Base-by-base conservation (phyloP, 1,140 invertebrate genomes). In the Euglossa dilemma region DNA sequence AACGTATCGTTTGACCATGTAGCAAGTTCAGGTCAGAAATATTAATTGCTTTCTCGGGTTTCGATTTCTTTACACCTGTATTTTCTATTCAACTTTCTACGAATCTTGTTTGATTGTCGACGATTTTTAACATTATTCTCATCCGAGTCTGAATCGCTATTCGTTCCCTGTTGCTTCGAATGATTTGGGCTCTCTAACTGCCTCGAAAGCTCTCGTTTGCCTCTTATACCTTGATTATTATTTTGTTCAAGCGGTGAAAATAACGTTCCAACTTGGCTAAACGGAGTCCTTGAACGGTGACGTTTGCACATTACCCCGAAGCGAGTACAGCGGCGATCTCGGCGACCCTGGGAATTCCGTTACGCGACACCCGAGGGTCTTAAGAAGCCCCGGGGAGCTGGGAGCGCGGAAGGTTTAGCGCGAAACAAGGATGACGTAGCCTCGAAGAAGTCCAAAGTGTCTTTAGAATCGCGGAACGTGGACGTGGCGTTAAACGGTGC, bases 201-300 rank as follows among this genome's bases (percentile, higher is more conserved):
- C 20, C 93, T 91, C 23, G 94, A 93, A 14, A 94, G 87, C 84
- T 94, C 94, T 67, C 94, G 90, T 71, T 94, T 94, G 5, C 93
- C 93, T 77, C 93, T 28, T 69, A 25, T 45, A 23, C 97, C 97
- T 93, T 97, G 95, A 94, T 97, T 97, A 90, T 98, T 97, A 94
- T 98, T 97, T 94, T 97, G n/a, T n/a, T 98, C 91, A 97, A 95
- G 93, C 97, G 97, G 95, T 98, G 97, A 95, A 99, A 99, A 95
- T 99, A 99, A 94, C 98, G 97, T 95, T 99, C 98, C 92, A 99
- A 95, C 96, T 98, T 98, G 78, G 98, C 28, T 23, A 72, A 28
- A 6, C 54, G 5, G 12, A 16, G 8, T 2, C 36, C 18, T 72
- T 36, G 1, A 50, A 69, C 14, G n/a, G 28, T 54, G 16, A 54